Conservation (phyloP, 53 echinoderm and acorn worm species). For the Arbacia lixula region DNA sequence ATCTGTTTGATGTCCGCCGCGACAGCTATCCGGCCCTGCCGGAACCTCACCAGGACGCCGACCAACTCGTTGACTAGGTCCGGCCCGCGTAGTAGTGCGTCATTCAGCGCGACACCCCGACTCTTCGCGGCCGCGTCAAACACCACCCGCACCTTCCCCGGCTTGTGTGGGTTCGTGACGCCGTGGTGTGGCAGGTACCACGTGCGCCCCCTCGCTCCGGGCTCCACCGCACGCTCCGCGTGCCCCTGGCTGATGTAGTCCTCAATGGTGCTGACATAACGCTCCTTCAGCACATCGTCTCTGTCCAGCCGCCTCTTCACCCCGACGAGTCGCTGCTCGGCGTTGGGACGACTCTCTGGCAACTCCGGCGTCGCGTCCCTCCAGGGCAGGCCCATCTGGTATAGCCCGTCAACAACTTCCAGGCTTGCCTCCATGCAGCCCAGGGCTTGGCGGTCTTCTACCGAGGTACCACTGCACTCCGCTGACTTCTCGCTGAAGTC, state of each 20-base stretch:
- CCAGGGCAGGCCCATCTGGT: background rate
- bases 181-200: slow-evolving; percentile 49
- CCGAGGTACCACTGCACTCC: background rate
- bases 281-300: slow-evolving; percentile 16
- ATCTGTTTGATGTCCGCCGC: no score
- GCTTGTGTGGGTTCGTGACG: slow-evolving; percentile 9
- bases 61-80: slow-evolving; percentile 38
- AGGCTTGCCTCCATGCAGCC: background rate
- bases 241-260: slow-evolving; percentile 8
- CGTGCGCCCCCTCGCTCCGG: background rate
- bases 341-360: slow-evolving; percentile 38
- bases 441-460: slow-evolving; percentile 22
- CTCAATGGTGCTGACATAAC: slow-evolving; percentile 27
- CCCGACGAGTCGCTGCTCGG: slow-evolving; percentile 18
- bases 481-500: slow-evolving; percentile 46
- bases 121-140: slow-evolving; percentile 42
- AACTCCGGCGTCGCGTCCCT: background rate
- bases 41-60: slow-evolving; percentile 39
- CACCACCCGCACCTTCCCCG: slow-evolving; percentile 33
- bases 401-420: background rate
- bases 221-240: slow-evolving; percentile 13
- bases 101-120: slow-evolving; percentile 26
- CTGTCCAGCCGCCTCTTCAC: slow-evolving; percentile 22
- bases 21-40: no score
- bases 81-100: slow-evolving; percentile 37